Evolutionary conservation across 2,113 vertebrate genomes (phyloP), one percentile per base, ranked within the genome.

Genomic region (Amia ocellicauda): DNA sequence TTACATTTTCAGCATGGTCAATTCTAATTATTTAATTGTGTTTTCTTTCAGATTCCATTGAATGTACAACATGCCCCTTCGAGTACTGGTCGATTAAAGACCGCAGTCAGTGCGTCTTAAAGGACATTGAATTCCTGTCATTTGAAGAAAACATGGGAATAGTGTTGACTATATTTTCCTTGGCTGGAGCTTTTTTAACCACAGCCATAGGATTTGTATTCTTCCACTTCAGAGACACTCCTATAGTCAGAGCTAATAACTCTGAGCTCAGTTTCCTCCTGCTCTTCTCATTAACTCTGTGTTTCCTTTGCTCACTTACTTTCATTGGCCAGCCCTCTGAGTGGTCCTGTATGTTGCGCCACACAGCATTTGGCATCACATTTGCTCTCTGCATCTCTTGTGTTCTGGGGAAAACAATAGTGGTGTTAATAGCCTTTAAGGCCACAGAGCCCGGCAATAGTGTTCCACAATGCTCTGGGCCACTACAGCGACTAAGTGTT

Each of bases 351-450:
- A 54, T 54, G 51, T 26, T 60, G 23, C 58, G 58, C 42, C 58
- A 60, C 58, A 60, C 58, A 16, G 58, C 58, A 2, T 60, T 60
- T 45, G 58, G 58, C 23, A 60, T 60, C 42, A 60, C 58, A 41
- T 60, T 60, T 60, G 58, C 31, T 24, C 42, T 60, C 17, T 60
- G 58, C 24, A 42, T 60, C 36, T 60, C 58, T 26, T 60, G 58
- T 60, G 36, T 60, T 43, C 58, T 60, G 40, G 58, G 40, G 14
- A 60, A 60, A 45, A 60, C 58, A 60, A 26, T 60, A 60, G 58
- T 60, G n/a, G 58, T 60, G 22, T 60, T 60, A 27, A 60, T 60
- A 40, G 58, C 58, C 40, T 60, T 60, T 43, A 45, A n/a, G 20
- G 36, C 58, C 42, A 60, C 36, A 26, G 3, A 45, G 16, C 58